Evolutionary conservation across 2,888 invertebrate species (phyloP).

Genomic region (Tetragnatha montana): DNA sequence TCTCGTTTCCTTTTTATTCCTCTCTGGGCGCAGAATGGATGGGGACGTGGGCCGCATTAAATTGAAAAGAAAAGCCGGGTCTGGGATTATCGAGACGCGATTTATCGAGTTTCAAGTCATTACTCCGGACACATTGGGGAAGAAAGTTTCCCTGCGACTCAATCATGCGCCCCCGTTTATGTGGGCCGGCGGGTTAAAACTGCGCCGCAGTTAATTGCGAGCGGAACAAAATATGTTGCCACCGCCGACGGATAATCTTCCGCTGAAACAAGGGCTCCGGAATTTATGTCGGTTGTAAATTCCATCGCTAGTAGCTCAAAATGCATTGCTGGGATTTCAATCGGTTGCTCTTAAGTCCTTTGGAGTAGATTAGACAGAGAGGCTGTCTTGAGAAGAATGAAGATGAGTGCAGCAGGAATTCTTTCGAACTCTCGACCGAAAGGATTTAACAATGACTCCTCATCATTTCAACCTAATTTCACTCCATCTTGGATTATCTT

Average conservation of each 20-base stretch:
- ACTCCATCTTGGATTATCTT: too few species aligned
- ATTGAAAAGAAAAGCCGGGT: conserved; percentile 27
- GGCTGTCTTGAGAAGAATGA: too few species aligned
- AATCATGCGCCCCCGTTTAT: conserved; percentile 5
- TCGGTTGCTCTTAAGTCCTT: not conserved
- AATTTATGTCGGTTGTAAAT: not conserved
- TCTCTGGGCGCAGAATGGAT: conserved; percentile 27
- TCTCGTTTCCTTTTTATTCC: conserved; percentile 18
- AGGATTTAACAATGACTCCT: too few species aligned
- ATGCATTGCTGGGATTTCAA: not conserved
- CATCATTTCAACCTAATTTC: too few species aligned
- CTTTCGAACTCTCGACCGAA: too few species aligned
- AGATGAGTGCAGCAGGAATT: too few species aligned
- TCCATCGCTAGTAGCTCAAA: not conserved
- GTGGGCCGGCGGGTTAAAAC: not conserved
- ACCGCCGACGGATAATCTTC: not conserved
- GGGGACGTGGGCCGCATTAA: conserved; percentile 28
- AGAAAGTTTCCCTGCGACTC: conserved; percentile 1
- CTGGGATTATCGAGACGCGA: conserved; percentile 35
- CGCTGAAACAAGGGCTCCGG: not conserved
- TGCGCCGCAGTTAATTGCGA: not conserved
- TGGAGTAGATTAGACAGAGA: not conserved
- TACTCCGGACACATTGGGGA: conserved; percentile 10
- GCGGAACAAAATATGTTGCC: not conserved
- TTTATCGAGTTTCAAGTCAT: conserved; percentile 49